Conservation (phyloP, 2,888 invertebrate species). For the Drosophila pegasa region DNA sequence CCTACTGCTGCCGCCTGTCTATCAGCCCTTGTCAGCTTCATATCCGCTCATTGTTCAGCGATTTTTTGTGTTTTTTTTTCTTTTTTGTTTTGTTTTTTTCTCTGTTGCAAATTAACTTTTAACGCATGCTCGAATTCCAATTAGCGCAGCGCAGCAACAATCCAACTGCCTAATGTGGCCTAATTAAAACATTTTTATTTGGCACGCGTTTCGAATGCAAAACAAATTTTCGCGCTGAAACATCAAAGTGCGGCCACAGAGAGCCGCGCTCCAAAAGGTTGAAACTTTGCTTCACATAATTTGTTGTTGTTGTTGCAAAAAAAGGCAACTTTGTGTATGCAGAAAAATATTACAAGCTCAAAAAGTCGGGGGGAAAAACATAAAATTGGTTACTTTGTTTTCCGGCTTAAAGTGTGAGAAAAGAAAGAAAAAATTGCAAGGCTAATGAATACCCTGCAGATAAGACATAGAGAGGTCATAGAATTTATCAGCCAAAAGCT, state of each 20-base stretch:
- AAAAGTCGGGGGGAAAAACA: conserved; percentile 26
- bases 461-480: background rate
- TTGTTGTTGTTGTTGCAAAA: conserved; percentile 36
- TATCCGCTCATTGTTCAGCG: conserved; percentile 12
- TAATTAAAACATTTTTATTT: conserved; percentile 28
- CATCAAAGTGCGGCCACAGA: background rate
- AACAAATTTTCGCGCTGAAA: background rate
- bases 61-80: background rate
- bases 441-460: conserved; percentile 5
- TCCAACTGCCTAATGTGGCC: conserved; percentile 26
- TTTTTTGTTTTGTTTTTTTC: background rate
- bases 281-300: conserved; percentile 11
- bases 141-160: conserved; percentile 41
- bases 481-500: background rate
- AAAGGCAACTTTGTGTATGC: conserved; percentile 54
- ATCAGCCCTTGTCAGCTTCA: conserved; percentile 2
- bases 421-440: background rate
- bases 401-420: conserved; percentile 26
- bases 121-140: conserved; percentile 30
- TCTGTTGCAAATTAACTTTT: conserved; percentile 13
- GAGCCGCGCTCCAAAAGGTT: conserved; percentile 6
- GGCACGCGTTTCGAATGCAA: background rate
- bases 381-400: conserved; percentile 63
- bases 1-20: conserved; percentile 13
- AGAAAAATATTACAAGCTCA: conserved; percentile 26